phyloP scores from a whole-genome alignment of 2,113 vertebrate genomes.

The Artemisiospiza belli region DNA sequence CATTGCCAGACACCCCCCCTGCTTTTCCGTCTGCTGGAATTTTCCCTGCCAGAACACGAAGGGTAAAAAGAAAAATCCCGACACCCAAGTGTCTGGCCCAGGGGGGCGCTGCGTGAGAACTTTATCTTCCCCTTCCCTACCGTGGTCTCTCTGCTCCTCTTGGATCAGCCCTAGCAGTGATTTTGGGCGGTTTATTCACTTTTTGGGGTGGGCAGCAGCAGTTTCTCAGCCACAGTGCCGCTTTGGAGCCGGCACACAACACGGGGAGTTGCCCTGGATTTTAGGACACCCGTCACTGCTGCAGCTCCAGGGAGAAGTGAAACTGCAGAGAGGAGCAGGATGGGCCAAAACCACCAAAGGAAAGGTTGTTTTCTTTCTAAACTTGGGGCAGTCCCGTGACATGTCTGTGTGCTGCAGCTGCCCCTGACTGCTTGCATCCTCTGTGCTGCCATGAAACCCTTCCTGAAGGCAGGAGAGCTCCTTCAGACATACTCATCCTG shows the following conservation, averaged over 20 bases:
- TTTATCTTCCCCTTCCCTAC: neutral
- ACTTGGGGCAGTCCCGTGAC: neutral
- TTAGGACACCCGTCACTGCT: too few species aligned
- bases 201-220: neutral
- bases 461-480: neutral
- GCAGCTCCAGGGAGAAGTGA: neutral
- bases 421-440: neutral
- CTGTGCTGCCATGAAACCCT: neutral
- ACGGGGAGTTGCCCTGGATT: neutral
- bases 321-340: neutral
- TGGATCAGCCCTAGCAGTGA: neutral
- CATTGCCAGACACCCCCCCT: neutral
- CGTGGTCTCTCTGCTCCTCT: rapidly evolving
- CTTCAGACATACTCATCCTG: neutral
- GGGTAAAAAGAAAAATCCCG: neutral
- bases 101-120: rapidly evolving
- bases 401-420: neutral
- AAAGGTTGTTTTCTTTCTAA: neutral
- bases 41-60: neutral
- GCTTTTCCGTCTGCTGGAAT: neutral
- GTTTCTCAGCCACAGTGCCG: neutral
- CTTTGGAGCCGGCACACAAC: rapidly evolving
- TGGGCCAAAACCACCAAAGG: neutral
- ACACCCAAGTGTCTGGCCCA: neutral
- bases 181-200: neutral